Percentiles rank a stretch among this genome's conserved stretches.
Evolutionary conservation across 2,888 invertebrate species (phyloP).

Genomic region (Ochropacha duplaris): DNA sequence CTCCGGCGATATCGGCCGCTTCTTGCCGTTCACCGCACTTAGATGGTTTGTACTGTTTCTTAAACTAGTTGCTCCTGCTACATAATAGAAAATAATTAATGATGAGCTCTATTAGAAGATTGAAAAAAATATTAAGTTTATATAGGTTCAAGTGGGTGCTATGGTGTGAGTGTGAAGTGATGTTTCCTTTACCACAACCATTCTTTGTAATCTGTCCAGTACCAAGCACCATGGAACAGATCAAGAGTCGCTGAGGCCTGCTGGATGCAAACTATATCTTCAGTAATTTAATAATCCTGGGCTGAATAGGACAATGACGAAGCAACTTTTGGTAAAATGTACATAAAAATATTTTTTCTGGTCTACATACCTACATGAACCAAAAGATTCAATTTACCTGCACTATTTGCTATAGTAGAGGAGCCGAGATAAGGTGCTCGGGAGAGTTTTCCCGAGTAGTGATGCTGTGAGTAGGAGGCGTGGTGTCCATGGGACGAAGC

Average conservation of each 20-base stretch:
- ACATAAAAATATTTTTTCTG: background rate
- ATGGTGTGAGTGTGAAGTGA: background rate
- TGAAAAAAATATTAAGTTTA: background rate
- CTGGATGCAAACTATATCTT: background rate
- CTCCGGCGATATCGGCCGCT: constrained; percentile 92
- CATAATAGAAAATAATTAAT: background rate
- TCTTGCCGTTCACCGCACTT: constrained; percentile 85
- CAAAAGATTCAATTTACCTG: constrained; percentile 42
- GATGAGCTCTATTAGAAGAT: background rate
- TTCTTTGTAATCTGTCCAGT: too few species aligned
- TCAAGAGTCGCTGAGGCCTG: too few species aligned
- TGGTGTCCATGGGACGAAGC: constrained; percentile 88
- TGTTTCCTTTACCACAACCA: too few species aligned
- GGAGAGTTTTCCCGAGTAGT: constrained; percentile 75
- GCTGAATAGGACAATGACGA: background rate
- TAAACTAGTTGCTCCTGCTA: constrained; percentile 66
- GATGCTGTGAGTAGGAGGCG: constrained; percentile 83
- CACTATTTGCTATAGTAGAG: constrained; percentile 82
- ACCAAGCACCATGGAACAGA: background rate
- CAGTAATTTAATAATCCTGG: background rate
- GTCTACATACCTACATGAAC: background rate
- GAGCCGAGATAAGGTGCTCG: constrained; percentile 88
- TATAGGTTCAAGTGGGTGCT: background rate
- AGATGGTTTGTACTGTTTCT: constrained; percentile 78
- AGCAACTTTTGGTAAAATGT: background rate